Evolutionary conservation across 2,113 vertebrate species (phyloP), one percentile per base, ranked within the genome.

Genomic region (Cephalopterus ornatus): DNA sequence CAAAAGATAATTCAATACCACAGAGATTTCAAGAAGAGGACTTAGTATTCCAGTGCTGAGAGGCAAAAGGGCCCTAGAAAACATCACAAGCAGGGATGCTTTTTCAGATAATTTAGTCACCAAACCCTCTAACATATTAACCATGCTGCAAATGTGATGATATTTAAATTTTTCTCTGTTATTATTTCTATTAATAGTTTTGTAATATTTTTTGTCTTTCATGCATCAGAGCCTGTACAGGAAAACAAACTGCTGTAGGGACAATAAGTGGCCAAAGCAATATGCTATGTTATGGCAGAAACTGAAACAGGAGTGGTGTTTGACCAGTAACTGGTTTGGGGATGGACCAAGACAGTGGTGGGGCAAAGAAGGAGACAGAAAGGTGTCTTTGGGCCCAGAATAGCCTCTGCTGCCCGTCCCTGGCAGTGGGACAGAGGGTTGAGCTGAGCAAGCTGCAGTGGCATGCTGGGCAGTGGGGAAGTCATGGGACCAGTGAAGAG

Each of bases 1-100:
- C n/a, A 93, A 80, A 92, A 66, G 80, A 50, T 23, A 82, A 93
- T 87, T 89, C 80, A 89, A 68, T 56, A 28, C n/a, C 65, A 28
- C 19, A 85, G 74, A 68, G 21, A 30, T 59, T 78, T 79, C 39
- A 79, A 72, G 78, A 72, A 71, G 27, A 58, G 32, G 9, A 35
- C 30, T 67, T 67, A 39, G 19, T 87, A 5, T 67, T 92, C 47
- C 3, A 1, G 62, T 26, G 6, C 23, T 81, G 49, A 81, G 63
- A 52, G 53, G 28, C 17, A 73, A 61, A 92, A 73, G 11, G 5
- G 10, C 27, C 20, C 28, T 58, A 73, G 65, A 68, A 88, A 80
- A 62, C 9, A 66, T 42, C 35, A 33, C 1, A 39, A 8, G 12
- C 59, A 62, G 35, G 56, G 35, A 28, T 33, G 27, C 12, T 67